phyloP scores from a whole-genome alignment of 1,140 invertebrate genomes.

The Lordiphosa stackelbergi region DNA sequence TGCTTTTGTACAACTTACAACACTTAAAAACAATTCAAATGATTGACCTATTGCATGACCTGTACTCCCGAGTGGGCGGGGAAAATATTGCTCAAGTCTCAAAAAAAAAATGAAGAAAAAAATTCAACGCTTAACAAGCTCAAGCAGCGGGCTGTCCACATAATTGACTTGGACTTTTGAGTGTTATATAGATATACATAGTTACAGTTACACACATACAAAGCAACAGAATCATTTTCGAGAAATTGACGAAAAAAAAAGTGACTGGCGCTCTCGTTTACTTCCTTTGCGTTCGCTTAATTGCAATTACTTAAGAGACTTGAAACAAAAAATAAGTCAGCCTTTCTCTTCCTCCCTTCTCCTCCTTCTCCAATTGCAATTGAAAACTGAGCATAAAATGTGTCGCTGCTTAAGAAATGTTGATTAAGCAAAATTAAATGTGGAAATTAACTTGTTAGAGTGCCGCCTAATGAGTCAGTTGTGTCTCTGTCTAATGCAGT shows the following conservation, averaged over 20 bases:
- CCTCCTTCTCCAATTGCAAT: conserved; percentile 38
- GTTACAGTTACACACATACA: conserved; percentile 16
- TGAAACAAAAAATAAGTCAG: conserved; percentile 33
- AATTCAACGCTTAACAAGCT: conserved; percentile 56
- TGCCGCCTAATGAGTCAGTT: not conserved
- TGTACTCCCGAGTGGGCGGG: conserved; percentile 21
- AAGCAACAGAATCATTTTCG: not conserved
- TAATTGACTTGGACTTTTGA: conserved; percentile 63
- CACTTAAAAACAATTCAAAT: conserved; percentile 72
- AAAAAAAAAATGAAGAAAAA: conserved; percentile 10
- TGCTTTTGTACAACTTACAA: conserved; percentile 51
- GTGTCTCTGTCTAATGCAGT: conserved; percentile 3
- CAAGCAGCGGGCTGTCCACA: conserved; percentile 50
- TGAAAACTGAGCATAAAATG: conserved; percentile 40
- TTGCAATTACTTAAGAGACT: conserved; percentile 65
- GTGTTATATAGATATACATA: conserved; percentile 25
- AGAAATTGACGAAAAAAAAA: conserved; percentile 13
- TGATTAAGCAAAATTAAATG: conserved; percentile 63
- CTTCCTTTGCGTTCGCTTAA: conserved; percentile 57
- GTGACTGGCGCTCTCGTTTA: conserved; percentile 28
- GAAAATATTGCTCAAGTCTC: conserved; percentile 12
- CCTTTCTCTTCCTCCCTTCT: not conserved
- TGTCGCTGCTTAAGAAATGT: conserved; percentile 21
- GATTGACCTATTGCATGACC: conserved; percentile 70
- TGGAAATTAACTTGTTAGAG: conserved; percentile 57